phyloP scores from a whole-genome alignment of 2,113 vertebrate species.

The Perccottus glenii region DNA sequence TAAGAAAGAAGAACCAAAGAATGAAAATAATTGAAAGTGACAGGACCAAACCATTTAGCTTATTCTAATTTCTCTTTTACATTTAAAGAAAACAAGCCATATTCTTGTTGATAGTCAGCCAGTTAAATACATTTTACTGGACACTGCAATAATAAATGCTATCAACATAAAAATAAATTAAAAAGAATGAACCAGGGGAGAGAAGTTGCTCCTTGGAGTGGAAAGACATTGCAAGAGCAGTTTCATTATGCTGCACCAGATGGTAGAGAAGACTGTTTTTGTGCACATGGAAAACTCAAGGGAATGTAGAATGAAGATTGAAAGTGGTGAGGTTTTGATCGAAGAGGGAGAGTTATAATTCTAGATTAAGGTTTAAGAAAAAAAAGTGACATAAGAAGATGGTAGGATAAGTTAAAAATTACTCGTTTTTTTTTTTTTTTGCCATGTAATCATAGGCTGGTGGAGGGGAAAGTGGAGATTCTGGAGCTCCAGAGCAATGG shows the following conservation, averaged over 20 bases:
- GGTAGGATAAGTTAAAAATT: slow-evolving; percentile 30
- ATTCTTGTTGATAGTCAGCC: neutral
- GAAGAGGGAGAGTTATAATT: neutral
- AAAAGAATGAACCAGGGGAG: slow-evolving; percentile 24
- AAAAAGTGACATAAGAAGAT: slow-evolving; percentile 6
- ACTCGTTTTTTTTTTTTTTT: slow-evolving; percentile 30
- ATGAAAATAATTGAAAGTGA: no score
- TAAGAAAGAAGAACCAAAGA: no score
- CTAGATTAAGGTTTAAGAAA: slow-evolving; percentile 25
- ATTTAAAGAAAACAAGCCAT: no score
- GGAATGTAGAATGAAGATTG: slow-evolving; percentile 20
- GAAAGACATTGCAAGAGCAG: slow-evolving; percentile 33
- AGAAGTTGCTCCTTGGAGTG: slow-evolving; percentile 15
- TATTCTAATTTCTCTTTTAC: no score
- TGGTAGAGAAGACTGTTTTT: slow-evolving; percentile 27
- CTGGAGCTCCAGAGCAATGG: neutral
- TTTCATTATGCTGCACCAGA: slow-evolving; percentile 38
- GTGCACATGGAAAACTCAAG: slow-evolving; percentile 28
- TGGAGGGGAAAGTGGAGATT: no score
- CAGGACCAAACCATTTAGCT: no score
- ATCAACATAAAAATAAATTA: slow-evolving; percentile 36
- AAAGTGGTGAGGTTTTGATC: slow-evolving; percentile 12
- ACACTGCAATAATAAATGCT: neutral
- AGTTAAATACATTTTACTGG: neutral
- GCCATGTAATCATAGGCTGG: slow-evolving; percentile 45